A percentile compares a stretch with the other conserved stretches of the same genome.
Evolutionary conservation across 2,888 invertebrate genomes (phyloP).

Genomic region (Trachelus stipa): DNA sequence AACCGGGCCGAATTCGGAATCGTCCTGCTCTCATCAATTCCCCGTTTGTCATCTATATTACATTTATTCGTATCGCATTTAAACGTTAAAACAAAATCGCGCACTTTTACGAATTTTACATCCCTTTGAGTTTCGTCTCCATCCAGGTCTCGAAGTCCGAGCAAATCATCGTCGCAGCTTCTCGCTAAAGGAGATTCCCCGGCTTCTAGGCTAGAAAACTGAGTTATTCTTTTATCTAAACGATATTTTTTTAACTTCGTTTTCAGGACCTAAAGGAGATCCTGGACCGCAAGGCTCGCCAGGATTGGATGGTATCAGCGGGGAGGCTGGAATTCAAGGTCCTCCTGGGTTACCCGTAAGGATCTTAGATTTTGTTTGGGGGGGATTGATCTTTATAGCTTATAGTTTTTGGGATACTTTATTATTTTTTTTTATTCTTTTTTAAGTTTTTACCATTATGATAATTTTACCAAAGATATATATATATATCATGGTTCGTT

Average conservation of each 20-base stretch:
- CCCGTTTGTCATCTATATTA: not conserved
- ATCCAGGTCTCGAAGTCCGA: constrained; percentile 27
- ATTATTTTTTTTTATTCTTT: not conserved
- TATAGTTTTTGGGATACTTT: not conserved
- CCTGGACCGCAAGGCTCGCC: constrained; percentile 80
- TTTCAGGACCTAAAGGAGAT: constrained; percentile 80
- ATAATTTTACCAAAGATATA: not conserved
- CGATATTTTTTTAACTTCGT: constrained; percentile 27
- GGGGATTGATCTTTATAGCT: not conserved
- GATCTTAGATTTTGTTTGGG: constrained; percentile 28
- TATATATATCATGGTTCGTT: not conserved
- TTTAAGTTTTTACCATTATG: not conserved
- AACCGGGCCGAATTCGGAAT: constrained; percentile 27
- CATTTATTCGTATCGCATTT: not conserved
- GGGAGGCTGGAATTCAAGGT: constrained; percentile 87
- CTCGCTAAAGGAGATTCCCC: constrained; percentile 18
- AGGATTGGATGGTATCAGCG: constrained; percentile 80
- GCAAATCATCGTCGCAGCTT: constrained; percentile 13
- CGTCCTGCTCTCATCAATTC: not conserved
- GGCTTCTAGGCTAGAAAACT: not conserved
- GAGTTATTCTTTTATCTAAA: constrained; percentile 17
- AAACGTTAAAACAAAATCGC: not conserved
- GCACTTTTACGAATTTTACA: not conserved
- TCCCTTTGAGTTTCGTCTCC: constrained; percentile 32
- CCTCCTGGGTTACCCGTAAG: constrained; percentile 86